Conservation (phyloP, 1,140 invertebrate species). For the Zaprionus vittiger region DNA sequence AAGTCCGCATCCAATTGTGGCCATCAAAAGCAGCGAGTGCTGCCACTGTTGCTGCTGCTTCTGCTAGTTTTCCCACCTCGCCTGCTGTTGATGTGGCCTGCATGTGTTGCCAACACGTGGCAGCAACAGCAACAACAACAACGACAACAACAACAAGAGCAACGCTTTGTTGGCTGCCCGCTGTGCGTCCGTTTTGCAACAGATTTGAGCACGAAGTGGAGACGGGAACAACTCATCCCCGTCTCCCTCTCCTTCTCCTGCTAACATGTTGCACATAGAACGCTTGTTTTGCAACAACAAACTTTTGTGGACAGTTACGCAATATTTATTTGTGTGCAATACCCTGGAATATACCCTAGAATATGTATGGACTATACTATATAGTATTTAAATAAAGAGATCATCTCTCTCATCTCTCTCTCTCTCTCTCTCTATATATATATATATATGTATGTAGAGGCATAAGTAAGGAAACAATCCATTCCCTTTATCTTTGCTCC, state of each 20-base stretch:
- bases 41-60: conserved; percentile 25
- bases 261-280: conserved; percentile 46
- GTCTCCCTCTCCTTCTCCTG: conserved; percentile 11
- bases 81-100: conserved; percentile 44
- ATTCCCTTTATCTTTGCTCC: neutral
- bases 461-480: neutral
- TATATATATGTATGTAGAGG: neutral
- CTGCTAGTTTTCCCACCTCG: conserved; percentile 9
- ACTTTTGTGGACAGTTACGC: conserved; percentile 47
- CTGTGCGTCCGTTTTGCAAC: conserved; percentile 47
- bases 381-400: too few relatives aligned
- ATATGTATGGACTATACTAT: conserved; percentile 25
- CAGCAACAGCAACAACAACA: conserved; percentile 40
- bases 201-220: conserved; percentile 37
- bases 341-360: conserved; percentile 26
- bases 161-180: conserved; percentile 43
- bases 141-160: conserved; percentile 17
- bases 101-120: conserved; percentile 73
- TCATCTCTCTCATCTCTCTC: neutral
- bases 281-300: conserved; percentile 29
- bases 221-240: conserved; percentile 3
- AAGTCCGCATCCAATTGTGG: conserved; percentile 44
- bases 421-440: neutral
- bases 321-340: conserved; percentile 52
- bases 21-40: conserved; percentile 43